Conservation (phyloP, 2,113 vertebrate species). For the Aldabrachelys gigantea region DNA sequence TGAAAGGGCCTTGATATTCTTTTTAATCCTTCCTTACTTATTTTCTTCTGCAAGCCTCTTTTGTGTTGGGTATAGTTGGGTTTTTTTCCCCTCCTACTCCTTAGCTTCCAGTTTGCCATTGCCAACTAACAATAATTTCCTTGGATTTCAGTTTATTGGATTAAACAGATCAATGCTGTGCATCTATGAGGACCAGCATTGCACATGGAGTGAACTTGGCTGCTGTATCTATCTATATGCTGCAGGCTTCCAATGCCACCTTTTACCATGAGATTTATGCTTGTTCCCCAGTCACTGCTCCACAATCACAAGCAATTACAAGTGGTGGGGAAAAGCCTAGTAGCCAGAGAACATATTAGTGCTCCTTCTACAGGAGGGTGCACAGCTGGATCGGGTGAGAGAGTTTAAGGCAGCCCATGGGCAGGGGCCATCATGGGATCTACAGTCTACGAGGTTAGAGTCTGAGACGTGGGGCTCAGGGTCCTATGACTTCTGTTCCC, state of each 20-base stretch:
- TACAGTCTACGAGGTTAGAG: background rate
- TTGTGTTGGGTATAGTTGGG: background rate
- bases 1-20: constrained; percentile 4
- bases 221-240: rapidly evolving
- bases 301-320: background rate
- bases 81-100: background rate
- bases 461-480: background rate
- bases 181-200: background rate
- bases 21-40: constrained; percentile 47
- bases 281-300: background rate
- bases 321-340: background rate
- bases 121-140: background rate
- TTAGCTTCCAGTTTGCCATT: background rate
- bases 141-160: background rate
- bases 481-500: background rate
- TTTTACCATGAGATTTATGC: background rate
- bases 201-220: rapidly evolving
- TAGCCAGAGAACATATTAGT: rapidly evolving
- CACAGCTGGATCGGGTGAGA: too few species aligned
- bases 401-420: too few species aligned
- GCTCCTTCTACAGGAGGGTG: background rate
- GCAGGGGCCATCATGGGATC: background rate
- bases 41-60: constrained; percentile 9
- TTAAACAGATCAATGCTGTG: background rate
- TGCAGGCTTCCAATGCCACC: background rate